A percentile compares a stretch with the other conserved stretches of the same genome.
These are phyloP conservation scores for Gracilinanus agilis DNA, from an alignment of 2,113 vertebrate genomes.

Conservation along the genomic window DNA sequence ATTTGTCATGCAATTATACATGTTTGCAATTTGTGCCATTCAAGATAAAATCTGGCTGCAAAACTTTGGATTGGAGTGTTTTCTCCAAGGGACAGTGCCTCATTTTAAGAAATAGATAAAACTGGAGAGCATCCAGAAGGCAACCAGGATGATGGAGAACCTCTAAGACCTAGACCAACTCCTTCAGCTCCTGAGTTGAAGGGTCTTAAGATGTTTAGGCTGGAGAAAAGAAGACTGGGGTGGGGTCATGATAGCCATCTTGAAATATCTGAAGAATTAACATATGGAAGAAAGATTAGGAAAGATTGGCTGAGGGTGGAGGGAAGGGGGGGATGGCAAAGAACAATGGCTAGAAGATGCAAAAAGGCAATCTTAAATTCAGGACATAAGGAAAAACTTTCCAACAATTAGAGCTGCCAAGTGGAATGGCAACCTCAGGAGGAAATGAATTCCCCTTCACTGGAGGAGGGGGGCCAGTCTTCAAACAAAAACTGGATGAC, in stretches of 20 bases:
- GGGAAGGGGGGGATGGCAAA: neutral
- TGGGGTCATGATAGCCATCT: neutral
- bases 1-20: slow-evolving; percentile 55
- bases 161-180: neutral
- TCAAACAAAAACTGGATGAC: neutral
- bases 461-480: neutral
- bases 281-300: neutral
- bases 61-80: neutral
- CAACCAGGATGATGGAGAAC: neutral
- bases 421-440: neutral
- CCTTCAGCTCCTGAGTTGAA: neutral
- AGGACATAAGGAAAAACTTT: neutral
- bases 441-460: neutral
- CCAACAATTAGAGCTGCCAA: neutral
- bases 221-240: neutral
- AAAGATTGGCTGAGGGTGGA: neutral
- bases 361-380: neutral
- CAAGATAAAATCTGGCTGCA: slow-evolving; percentile 38
- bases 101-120: neutral
- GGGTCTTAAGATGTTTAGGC: neutral
- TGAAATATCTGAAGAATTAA: neutral
- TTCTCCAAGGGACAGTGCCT: neutral
- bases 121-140: neutral
- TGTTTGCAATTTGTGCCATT: neutral
- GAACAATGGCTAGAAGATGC: neutral